phyloP scores from a whole-genome alignment of 1,140 invertebrate genomes.

The Euura lappo region DNA sequence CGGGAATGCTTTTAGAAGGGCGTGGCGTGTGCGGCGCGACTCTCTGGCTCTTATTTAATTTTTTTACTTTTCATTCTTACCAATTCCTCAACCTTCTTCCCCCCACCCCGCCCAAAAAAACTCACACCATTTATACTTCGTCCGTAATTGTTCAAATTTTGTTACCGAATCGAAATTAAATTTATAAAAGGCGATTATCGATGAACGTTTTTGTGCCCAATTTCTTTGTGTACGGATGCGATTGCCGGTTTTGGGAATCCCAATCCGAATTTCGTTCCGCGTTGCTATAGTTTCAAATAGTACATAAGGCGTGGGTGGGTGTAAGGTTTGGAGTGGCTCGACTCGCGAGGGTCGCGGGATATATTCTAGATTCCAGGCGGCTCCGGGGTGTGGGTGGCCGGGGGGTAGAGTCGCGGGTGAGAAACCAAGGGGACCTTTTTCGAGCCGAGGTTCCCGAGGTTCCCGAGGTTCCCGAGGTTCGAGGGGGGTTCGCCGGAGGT shows the following conservation, averaged over 20 bases:
- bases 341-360: background rate
- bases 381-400: background rate
- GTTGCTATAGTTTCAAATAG: slow-evolving; percentile 31
- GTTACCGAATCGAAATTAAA: no score
- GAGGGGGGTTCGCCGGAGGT: slow-evolving; percentile 39
- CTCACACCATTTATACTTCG: background rate
- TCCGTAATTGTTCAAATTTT: background rate
- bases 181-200: no score
- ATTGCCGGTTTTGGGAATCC: no score
- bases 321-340: slow-evolving; percentile 3
- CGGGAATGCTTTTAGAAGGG: slow-evolving; percentile 8
- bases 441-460: background rate
- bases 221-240: no score
- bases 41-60: background rate
- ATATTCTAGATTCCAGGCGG: background rate
- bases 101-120: background rate
- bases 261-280: background rate
- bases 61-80: slow-evolving; percentile 9
- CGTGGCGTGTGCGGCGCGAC: background rate
- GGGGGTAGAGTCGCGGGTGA: slow-evolving; percentile 8
- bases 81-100: background rate
- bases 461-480: slow-evolving; percentile 8
- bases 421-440: slow-evolving; percentile 9
- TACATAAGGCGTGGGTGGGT: slow-evolving; percentile 17
- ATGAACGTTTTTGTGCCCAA: no score